A percentile compares a stretch with the other conserved stretches of the same genome.
Evolutionary conservation across 2,797 vertebrate species (phyloP).

Genomic region (Syndactyla subalaris): DNA sequence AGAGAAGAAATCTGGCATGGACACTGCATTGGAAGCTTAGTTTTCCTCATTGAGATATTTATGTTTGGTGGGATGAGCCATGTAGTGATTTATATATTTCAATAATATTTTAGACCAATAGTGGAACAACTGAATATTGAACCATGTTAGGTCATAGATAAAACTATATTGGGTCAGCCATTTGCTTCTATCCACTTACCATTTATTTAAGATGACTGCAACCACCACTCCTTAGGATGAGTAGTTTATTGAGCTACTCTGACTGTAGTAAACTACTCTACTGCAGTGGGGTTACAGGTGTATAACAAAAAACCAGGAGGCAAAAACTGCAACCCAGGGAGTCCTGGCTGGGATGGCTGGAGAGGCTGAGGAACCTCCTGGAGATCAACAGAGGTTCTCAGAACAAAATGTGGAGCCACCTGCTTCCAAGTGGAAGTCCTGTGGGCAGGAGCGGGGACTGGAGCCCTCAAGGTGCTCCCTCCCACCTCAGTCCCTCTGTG

Average conservation of each 20-base stretch:
- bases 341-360: not conserved
- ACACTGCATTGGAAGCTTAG: not conserved
- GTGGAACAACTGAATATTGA: not conserved
- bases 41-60: not conserved
- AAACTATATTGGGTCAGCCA: not conserved
- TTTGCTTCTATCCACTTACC: not conserved
- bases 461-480: not conserved
- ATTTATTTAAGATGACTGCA: not conserved
- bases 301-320: not conserved
- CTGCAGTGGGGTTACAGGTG: rapidly evolving
- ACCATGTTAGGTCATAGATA: not conserved
- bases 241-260: not conserved
- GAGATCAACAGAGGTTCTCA: not conserved
- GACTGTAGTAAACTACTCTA: not conserved
- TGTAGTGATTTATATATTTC: not conserved
- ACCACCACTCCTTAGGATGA: rapidly evolving
- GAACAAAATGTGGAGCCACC: not conserved
- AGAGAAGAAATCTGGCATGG: not conserved
- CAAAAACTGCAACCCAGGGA: not conserved
- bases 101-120: not conserved
- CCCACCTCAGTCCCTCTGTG: not conserved
- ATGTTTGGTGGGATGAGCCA: not conserved
- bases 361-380: no score
- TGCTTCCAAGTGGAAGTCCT: rapidly evolving
- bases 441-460: not conserved